Percentiles rank a stretch among this genome's conserved stretches.
phyloP scores from a whole-genome alignment of 92 coral and sea anemone genomes.

The Zoanthus gigantus region DNA sequence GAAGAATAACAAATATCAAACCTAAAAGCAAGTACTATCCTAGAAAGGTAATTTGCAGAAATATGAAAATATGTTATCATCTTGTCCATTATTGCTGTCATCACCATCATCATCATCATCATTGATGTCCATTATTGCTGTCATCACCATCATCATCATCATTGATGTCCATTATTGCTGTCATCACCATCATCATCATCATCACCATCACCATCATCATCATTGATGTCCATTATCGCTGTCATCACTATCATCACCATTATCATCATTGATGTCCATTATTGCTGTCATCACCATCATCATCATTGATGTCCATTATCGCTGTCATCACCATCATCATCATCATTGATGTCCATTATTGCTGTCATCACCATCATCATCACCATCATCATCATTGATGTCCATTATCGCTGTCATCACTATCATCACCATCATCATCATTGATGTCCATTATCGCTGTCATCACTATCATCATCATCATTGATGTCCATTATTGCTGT shows the following conservation, averaged over 20 bases:
- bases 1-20: slow-evolving; percentile 79
- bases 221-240: neutral
- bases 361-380: no score
- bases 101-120: no score
- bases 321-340: neutral
- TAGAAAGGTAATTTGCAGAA: slow-evolving; percentile 68
- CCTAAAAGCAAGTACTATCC: slow-evolving; percentile 88
- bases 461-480: no score
- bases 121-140: no score
- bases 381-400: no score
- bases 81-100: no score
- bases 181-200: neutral
- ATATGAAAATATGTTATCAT: no score
- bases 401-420: neutral
- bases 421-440: no score
- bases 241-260: neutral
- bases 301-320: neutral
- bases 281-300: neutral
- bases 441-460: no score
- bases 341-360: neutral
- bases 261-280: neutral
- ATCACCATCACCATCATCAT: neutral
- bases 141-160: neutral
- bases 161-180: neutral
- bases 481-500: no score